These are phyloP conservation scores for Drosophila sp. DNA, from an alignment of 1,140 invertebrate genomes.

Conservation along the genomic window DNA sequence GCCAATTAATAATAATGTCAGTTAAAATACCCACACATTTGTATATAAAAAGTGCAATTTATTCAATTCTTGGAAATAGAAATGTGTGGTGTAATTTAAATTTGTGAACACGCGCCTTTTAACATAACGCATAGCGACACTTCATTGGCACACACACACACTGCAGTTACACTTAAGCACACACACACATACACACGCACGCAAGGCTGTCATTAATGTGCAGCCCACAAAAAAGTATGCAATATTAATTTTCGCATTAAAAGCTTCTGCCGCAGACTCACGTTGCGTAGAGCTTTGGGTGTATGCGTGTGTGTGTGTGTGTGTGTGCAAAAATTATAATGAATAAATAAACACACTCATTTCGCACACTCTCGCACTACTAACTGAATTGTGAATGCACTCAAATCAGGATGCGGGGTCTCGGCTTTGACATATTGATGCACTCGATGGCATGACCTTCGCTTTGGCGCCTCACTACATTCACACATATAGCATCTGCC, in stretches of 20 bases:
- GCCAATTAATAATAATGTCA: neutral
- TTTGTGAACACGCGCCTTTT: constrained; percentile 33
- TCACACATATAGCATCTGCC: too few relatives aligned
- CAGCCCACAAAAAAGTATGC: constrained; percentile 53
- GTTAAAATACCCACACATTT: neutral
- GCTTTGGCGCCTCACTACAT: neutral
- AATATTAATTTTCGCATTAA: constrained; percentile 58
- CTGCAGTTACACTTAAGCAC: neutral
- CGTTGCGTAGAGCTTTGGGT: neutral
- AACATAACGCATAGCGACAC: constrained; percentile 17
- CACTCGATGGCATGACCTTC: constrained; percentile 10
- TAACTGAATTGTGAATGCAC: constrained; percentile 22
- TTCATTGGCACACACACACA: neutral
- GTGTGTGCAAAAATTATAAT: constrained; percentile 54
- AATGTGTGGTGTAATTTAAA: constrained; percentile 47
- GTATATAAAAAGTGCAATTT: neutral
- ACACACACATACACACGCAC: neutral
- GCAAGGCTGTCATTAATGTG: constrained; percentile 22
- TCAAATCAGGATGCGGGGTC: constrained; percentile 1
- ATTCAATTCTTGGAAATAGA: constrained; percentile 8
- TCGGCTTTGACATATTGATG: constrained; percentile 16
- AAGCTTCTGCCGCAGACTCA: neutral
- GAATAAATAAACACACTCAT: constrained; percentile 58
- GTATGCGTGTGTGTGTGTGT: neutral
- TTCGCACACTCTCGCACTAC: neutral